These are phyloP conservation scores for Lepidocolaptes lacrymiger DNA, from an alignment of 2,797 vertebrate species.

Conservation along the genomic window DNA sequence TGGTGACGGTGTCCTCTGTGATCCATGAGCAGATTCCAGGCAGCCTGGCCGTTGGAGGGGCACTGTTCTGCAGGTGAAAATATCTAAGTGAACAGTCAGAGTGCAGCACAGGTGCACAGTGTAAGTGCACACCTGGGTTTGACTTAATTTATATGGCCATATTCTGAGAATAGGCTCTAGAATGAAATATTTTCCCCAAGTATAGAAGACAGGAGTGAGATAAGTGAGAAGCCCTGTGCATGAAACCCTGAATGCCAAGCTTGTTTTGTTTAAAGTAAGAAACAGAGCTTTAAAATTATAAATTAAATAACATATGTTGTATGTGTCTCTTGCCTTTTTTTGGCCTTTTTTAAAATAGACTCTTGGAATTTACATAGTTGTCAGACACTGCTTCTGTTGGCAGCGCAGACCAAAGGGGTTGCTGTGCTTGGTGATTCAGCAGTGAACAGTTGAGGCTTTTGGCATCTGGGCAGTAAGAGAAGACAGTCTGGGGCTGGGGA, in stretches of 20 bases:
- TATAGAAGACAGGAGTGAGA: not conserved
- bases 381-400: not conserved
- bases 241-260: not conserved
- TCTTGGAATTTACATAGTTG: not conserved
- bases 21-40: not conserved
- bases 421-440: constrained; percentile 16
- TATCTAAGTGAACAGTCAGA: not conserved
- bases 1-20: not conserved
- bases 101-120: not conserved
- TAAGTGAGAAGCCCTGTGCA: not conserved
- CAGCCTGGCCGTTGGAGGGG: not conserved
- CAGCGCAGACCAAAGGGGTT: not conserved
- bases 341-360: not conserved
- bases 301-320: not conserved
- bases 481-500: not conserved
- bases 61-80: not conserved
- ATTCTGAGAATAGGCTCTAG: not conserved
- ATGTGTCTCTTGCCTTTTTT: not conserved
- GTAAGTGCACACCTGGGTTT: not conserved
- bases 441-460: not conserved
- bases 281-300: not conserved
- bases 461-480: not conserved
- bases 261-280: not conserved
- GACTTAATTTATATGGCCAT: not conserved
- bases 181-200: not conserved